Base-by-base conservation (phyloP, 1,140 invertebrate genomes). In the Lepidotrigona ventralis region DNA sequence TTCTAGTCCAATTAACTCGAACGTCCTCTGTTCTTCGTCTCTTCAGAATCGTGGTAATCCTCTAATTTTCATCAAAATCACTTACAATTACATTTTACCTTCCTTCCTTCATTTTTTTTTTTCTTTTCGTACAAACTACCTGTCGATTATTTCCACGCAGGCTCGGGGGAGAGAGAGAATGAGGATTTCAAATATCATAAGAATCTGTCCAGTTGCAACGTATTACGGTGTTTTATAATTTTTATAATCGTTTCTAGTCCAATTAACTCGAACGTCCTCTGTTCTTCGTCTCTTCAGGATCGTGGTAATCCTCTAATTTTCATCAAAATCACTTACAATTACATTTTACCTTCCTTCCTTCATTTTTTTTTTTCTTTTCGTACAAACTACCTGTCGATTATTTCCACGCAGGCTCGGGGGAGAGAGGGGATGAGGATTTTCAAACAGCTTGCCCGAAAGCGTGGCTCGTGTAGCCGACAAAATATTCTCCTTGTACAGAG, bases 401-500 rank as follows among this genome's bases (percentile, higher is more conserved):
- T 83, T 78, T 83, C 60, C 54, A 26, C 74, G 56, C 60, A 51
- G 74, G 81, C 54, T 63, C 63, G 54, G 78, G 56, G 8, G 4
- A 39, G 39, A 46, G 39, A 46, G 39, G 39, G 39, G 39, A 8
- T 8, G 39, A 33, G 81, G 56, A 83, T 78, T 83, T 83, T 63
- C 66, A 69, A 70, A 78, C 81, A 70, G 54, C 66, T 64, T 78
- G 81, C 17, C 78, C 54, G 60, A 83, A 78, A 78, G 75, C 75
- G 54, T 21, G 26, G 26, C 54, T 66, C 63, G 73, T 53, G 15
- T 56, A 54, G 19, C 54, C 81, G 74, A 78, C 81, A 71, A 83
- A 83, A 78, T 83, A 78, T 83, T 78, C 81, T 81, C 54, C 58
- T 69, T 83, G 81, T 70, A 60, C 21, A 69, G 63, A 23, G 68